phyloP scores from a whole-genome alignment of 2,888 invertebrate species.

The Mactromeris polynyma region DNA sequence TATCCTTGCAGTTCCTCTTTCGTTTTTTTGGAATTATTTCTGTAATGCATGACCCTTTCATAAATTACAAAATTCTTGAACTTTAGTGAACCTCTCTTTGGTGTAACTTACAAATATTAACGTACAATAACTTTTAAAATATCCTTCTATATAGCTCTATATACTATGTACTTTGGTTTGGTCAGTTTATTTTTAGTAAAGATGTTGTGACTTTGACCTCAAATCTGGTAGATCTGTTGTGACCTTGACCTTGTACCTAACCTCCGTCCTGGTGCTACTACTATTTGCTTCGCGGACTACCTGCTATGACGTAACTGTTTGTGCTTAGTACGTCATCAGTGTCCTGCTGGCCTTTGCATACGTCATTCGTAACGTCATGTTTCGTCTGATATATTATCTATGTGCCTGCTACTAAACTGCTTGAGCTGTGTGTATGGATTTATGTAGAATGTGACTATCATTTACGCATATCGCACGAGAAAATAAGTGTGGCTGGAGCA shows the following conservation, averaged over 20 bases:
- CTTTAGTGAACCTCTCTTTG: neutral
- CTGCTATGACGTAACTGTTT: constrained; percentile 34
- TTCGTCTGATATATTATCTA: constrained; percentile 35
- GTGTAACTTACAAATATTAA: neutral
- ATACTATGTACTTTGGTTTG: neutral
- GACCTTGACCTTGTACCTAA: constrained; percentile 56
- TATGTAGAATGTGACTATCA: constrained; percentile 37
- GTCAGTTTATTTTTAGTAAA: neutral
- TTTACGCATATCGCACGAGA: constrained; percentile 32
- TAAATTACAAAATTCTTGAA: neutral
- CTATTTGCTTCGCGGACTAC: constrained; percentile 44
- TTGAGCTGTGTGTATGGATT: constrained; percentile 46
- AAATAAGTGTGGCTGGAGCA: neutral
- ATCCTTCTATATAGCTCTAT: neutral
- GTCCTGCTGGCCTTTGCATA: constrained; percentile 43
- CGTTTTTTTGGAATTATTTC: neutral
- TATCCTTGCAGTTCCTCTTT: neutral
- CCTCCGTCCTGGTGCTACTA: constrained; percentile 64
- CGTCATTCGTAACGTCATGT: constrained; percentile 44
- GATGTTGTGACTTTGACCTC: constrained; percentile 17
- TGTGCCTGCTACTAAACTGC: constrained; percentile 51
- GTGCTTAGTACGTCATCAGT: constrained; percentile 45
- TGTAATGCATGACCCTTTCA: neutral
- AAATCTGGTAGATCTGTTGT: constrained; percentile 41
- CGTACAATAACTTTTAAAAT: neutral